Evolutionary conservation across 1,140 invertebrate genomes (phyloP).

Genomic region (Lethrus apterus): DNA sequence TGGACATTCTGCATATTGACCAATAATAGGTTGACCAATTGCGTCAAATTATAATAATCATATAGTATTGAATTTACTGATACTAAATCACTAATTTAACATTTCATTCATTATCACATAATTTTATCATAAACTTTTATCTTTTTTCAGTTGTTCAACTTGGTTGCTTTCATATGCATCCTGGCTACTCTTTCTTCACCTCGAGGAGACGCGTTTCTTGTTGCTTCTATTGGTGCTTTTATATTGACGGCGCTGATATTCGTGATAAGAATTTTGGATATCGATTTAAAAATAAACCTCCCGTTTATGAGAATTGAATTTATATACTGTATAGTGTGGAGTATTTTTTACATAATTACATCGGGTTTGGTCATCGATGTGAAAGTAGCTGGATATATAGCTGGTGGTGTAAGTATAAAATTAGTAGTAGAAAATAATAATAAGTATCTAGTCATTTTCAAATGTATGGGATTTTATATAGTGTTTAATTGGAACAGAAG

Average conservation of each 20-base stretch:
- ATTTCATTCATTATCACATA: too few species aligned
- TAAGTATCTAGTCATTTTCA: too few species aligned
- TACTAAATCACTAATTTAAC: too few species aligned
- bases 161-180: conserved; percentile 21
- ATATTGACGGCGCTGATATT: conserved; percentile 15
- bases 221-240: conserved; percentile 20
- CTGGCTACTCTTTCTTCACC: background rate
- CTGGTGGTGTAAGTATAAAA: conserved; percentile 21
- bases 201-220: conserved; percentile 21
- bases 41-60: too few species aligned
- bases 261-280: conserved; percentile 15
- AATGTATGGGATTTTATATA: too few species aligned
- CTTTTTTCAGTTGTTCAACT: conserved; percentile 20
- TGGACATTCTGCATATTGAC: too few species aligned
- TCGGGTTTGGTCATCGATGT: conserved; percentile 15
- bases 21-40: too few species aligned
- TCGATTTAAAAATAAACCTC: conserved; percentile 9
- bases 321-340: conserved; percentile 19
- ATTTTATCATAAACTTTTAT: conserved; percentile 1
- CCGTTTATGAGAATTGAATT: conserved; percentile 20
- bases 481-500: too few species aligned
- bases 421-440: too few species aligned
- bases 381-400: conserved; percentile 16
- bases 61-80: too few species aligned
- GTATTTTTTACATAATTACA: conserved; percentile 17